Conservation (phyloP, 2,888 invertebrate genomes). For the Villa cingulata region DNA sequence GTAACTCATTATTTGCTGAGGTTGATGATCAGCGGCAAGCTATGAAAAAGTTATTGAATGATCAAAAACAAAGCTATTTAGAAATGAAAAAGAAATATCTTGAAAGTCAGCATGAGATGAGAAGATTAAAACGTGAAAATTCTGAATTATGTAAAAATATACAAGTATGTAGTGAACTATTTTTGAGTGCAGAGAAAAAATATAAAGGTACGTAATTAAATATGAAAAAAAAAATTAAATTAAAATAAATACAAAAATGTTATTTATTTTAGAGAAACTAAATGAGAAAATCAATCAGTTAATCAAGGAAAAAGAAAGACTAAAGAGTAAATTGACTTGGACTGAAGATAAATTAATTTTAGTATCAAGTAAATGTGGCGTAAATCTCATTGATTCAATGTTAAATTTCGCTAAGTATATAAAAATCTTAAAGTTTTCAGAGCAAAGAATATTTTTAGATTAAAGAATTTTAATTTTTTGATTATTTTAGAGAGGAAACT, state of each 20-base stretch:
- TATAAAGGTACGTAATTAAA: constrained; percentile 24
- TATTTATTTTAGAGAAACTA: constrained; percentile 23
- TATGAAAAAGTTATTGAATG: constrained; percentile 44
- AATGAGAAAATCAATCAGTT: constrained; percentile 27
- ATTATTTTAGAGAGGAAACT: constrained; percentile 26
- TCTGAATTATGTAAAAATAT: constrained; percentile 32
- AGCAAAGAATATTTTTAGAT: neutral
- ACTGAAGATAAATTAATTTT: constrained; percentile 27
- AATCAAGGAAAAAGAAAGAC: constrained; percentile 24
- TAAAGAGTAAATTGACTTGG: constrained; percentile 25
- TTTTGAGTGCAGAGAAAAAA: constrained; percentile 30
- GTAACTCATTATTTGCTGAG: constrained; percentile 50
- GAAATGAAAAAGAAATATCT: constrained; percentile 33
- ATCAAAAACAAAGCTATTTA: constrained; percentile 45
- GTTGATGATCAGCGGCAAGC: constrained; percentile 51
- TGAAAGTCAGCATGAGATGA: constrained; percentile 31
- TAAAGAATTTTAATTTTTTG: neutral
- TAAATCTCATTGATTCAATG: constrained; percentile 33
- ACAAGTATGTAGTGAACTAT: constrained; percentile 29
- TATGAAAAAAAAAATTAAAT: neutral
- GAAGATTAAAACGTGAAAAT: constrained; percentile 32
- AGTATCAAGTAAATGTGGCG: constrained; percentile 26
- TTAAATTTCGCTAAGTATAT: constrained; percentile 36
- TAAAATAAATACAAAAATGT: neutral
- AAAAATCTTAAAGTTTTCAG: constrained; percentile 2